Percentiles rank a stretch among this genome's conserved stretches.
Conservation (phyloP, 1,140 invertebrate genomes). For the Drosophila malerkotliana region DNA sequence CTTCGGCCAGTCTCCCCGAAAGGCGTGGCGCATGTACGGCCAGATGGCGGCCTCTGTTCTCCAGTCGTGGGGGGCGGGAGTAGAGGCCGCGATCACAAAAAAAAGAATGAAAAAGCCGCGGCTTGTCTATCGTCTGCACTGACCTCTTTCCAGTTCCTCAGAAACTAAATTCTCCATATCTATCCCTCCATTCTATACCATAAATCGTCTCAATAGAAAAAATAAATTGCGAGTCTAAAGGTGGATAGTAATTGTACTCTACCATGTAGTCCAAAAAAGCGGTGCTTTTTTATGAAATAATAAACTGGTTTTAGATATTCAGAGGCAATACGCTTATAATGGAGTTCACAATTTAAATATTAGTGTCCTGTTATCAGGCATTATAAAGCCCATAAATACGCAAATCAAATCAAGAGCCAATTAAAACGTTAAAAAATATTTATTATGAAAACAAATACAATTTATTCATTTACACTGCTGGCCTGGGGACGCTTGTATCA, state of each 20-base stretch:
- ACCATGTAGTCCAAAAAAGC: too few species aligned
- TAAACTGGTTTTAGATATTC: too few species aligned
- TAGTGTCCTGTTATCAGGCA: not conserved
- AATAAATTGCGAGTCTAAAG: not conserved
- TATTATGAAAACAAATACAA: not conserved
- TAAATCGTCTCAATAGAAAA: not conserved
- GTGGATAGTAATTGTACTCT: too few species aligned
- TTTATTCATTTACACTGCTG: not conserved
- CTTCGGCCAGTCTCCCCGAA: constrained; percentile 25
- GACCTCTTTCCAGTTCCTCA: not conserved
- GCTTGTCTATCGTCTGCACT: constrained; percentile 21
- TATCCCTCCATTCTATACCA: not conserved
- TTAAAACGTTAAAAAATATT: not conserved
- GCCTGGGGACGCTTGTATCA: not conserved
- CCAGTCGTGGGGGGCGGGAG: not conserved
- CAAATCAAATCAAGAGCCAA: constrained; percentile 2
- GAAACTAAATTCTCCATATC: not conserved
- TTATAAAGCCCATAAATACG: not conserved
- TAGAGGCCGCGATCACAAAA: not conserved
- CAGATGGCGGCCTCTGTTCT: constrained; percentile 17
- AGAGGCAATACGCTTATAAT: too few species aligned
- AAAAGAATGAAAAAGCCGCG: not conserved
- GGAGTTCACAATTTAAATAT: not conserved
- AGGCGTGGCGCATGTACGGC: constrained; percentile 35
- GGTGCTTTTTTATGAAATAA: too few species aligned